These are phyloP conservation scores for Scomberomorus guttatus DNA, from an alignment of 2,797 vertebrate genomes.

Conservation along the genomic window DNA sequence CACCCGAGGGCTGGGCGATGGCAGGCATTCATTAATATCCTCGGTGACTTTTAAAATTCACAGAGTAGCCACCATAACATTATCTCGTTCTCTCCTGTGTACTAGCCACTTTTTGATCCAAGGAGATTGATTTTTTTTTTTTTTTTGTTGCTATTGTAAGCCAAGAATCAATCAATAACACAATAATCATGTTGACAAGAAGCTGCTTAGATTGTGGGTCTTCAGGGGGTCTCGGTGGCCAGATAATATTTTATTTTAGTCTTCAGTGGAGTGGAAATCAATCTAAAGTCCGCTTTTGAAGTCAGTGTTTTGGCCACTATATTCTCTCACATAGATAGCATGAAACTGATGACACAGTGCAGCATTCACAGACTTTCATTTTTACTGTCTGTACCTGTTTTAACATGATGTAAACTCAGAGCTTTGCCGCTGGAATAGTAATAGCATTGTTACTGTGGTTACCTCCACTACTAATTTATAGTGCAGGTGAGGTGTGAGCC, in stretches of 20 bases:
- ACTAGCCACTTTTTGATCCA: conserved; percentile 2
- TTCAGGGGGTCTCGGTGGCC: neutral
- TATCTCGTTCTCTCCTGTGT: conserved; percentile 21
- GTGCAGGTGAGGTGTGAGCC: conserved; percentile 67
- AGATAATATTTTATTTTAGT: conserved; percentile 24
- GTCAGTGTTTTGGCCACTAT: neutral
- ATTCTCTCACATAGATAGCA: neutral
- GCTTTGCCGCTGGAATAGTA: conserved; percentile 65
- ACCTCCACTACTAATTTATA: conserved; percentile 65
- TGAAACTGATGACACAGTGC: neutral
- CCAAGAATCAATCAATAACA: conserved; percentile 29
- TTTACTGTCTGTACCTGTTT: conserved; percentile 20
- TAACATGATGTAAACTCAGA: conserved; percentile 26
- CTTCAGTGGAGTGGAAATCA: conserved; percentile 1
- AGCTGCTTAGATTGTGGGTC: neutral
- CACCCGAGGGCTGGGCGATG: conserved; percentile 52
- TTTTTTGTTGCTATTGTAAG: conserved; percentile 24
- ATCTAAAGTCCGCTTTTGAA: neutral
- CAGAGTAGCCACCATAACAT: conserved; percentile 40
- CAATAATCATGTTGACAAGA: conserved; percentile 40
- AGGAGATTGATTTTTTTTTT: conserved; percentile 44
- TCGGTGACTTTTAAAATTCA: conserved; percentile 55
- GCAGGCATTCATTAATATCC: conserved; percentile 30
- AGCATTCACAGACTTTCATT: neutral
- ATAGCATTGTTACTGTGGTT: conserved; percentile 77